Conservation (phyloP, 1,140 invertebrate genomes). For the Saccostrea echinata region DNA sequence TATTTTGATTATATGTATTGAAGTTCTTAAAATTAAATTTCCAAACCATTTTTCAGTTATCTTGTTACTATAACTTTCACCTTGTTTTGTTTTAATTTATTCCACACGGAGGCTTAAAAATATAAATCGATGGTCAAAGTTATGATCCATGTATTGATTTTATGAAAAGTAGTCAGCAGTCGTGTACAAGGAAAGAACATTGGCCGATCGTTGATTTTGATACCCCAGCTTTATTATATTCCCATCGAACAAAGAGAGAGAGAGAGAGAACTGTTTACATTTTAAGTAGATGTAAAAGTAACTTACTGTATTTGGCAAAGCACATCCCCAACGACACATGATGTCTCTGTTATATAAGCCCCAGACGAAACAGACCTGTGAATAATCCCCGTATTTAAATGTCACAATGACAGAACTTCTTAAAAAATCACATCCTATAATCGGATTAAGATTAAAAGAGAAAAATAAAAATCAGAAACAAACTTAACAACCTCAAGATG, state of each 20-base stretch:
- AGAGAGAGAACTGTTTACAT: too few relatives aligned
- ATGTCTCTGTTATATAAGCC: neutral
- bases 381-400: neutral
- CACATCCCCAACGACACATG: slow-evolving; percentile 59
- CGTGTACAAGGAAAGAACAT: too few relatives aligned
- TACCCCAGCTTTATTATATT: too few relatives aligned
- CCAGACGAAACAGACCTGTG: neutral
- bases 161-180: neutral
- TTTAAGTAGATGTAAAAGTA: neutral
- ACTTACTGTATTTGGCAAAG: slow-evolving; percentile 54
- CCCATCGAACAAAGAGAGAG: too few relatives aligned
- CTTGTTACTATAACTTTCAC: too few relatives aligned
- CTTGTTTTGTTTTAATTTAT: too few relatives aligned
- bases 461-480: neutral
- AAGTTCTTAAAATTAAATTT: too few relatives aligned
- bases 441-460: neutral
- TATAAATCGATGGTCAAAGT: neutral
- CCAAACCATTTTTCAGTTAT: too few relatives aligned
- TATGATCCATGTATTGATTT: neutral
- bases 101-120: neutral
- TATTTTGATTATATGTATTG: too few relatives aligned
- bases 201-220: too few relatives aligned
- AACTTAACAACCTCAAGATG: slow-evolving; percentile 45
- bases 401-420: neutral
- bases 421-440: slow-evolving; percentile 24